Conservation (phyloP, 2,797 vertebrate species). For the Scolopax rusticola region DNA sequence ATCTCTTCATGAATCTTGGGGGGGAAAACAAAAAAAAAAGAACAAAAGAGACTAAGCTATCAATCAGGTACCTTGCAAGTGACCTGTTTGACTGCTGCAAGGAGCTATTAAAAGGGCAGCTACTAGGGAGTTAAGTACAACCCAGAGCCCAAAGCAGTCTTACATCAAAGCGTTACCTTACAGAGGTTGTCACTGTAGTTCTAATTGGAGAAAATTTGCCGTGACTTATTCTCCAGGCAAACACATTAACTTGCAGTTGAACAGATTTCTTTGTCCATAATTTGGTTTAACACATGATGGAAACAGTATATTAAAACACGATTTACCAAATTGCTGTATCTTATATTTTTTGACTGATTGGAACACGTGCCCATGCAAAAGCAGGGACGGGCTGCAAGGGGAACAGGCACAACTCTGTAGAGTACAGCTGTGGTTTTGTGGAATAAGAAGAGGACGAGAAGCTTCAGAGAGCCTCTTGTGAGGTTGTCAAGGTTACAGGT, state of each 20-base stretch:
- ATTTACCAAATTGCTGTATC: not conserved
- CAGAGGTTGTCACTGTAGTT: not conserved
- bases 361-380: not conserved
- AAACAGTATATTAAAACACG: not conserved
- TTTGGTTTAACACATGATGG: not conserved
- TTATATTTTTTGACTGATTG: not conserved
- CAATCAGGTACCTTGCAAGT: not conserved
- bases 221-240: not conserved
- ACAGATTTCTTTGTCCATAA: not conserved
- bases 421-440: not conserved
- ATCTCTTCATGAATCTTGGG: not conserved
- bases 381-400: not conserved
- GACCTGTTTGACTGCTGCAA: not conserved
- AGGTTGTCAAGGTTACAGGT: slow-evolving; percentile 39
- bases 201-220: not conserved
- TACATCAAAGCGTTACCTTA: not conserved
- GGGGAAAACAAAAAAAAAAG: not conserved
- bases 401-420: not conserved
- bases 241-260: not conserved
- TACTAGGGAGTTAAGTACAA: not conserved
- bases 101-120: not conserved
- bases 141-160: not conserved
- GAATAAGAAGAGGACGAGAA: not conserved
- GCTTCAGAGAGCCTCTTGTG: not conserved
- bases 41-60: not conserved